Conservation (phyloP, 2,888 invertebrate genomes). For the Antheraea assamensis region DNA sequence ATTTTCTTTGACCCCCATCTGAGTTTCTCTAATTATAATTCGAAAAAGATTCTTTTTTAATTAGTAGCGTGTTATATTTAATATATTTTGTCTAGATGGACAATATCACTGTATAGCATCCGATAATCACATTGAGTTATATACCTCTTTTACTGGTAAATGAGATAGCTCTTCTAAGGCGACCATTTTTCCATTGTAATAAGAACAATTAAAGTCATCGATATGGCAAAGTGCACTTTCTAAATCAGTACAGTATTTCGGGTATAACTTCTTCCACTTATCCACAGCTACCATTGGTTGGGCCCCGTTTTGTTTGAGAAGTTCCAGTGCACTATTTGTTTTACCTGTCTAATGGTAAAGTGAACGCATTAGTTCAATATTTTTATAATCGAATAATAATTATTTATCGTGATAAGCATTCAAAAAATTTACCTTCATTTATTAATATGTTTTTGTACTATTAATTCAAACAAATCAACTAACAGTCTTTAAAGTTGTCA, state of each 20-base stretch:
- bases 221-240: constrained; percentile 53
- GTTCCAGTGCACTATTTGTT: constrained; percentile 60
- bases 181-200: constrained; percentile 49
- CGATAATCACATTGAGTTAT: not conserved
- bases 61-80: too few species aligned
- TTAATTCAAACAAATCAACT: constrained; percentile 5
- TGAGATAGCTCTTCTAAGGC: constrained; percentile 44
- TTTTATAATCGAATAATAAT: not conserved
- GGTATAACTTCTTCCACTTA: constrained; percentile 60
- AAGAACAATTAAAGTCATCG: constrained; percentile 53
- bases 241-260: constrained; percentile 60
- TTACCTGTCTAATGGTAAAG: constrained; percentile 51
- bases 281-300: constrained; percentile 51
- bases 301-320: constrained; percentile 57
- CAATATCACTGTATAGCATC: not conserved
- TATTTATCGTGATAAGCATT: not conserved
- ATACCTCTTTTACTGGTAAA: constrained; percentile 35
- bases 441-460: not conserved
- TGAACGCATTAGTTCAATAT: not conserved
- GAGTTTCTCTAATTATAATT: not conserved
- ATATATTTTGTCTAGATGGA: not conserved
- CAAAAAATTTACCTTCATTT: not conserved
- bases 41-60: not conserved
- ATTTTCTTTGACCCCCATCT: constrained; percentile 26
- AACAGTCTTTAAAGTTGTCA: constrained; percentile 21